phyloP scores from a whole-genome alignment of 2,113 vertebrate genomes.

The Dasyprocta punctata region DNA sequence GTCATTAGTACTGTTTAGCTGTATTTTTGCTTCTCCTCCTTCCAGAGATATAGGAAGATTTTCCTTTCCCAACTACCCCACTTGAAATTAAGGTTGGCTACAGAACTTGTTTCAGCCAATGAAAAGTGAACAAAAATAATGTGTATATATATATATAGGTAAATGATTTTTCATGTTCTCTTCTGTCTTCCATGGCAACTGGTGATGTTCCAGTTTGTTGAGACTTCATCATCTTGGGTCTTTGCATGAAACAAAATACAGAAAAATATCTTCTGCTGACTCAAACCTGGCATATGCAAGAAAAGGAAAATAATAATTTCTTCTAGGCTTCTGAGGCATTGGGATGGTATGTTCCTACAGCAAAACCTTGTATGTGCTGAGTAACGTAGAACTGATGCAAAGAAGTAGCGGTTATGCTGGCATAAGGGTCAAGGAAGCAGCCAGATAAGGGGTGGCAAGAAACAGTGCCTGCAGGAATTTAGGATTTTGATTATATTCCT shows the following conservation, averaged over 20 bases:
- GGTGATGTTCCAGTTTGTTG: background rate
- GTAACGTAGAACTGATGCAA: background rate
- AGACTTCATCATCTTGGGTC: background rate
- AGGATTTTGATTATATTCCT: background rate
- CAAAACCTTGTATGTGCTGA: background rate
- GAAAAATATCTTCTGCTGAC: background rate
- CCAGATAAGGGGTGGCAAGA: background rate
- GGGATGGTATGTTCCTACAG: background rate
- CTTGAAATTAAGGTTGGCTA: background rate
- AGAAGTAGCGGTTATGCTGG: background rate
- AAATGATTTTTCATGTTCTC: background rate
- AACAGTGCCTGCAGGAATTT: background rate
- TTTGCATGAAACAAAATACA: background rate
- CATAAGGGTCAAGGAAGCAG: background rate
- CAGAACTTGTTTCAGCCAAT: slow-evolving; percentile 14
- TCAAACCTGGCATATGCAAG: background rate
- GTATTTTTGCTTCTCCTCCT: background rate
- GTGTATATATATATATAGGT: too few relatives aligned
- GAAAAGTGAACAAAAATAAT: background rate
- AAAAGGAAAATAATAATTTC: background rate
- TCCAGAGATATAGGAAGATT: background rate
- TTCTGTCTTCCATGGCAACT: background rate
- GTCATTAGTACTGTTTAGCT: background rate
- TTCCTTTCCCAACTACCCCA: background rate
- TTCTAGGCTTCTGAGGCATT: background rate